These are phyloP conservation scores for Drepana arcuata DNA, from an alignment of 1,140 invertebrate genomes.

Conservation along the genomic window DNA sequence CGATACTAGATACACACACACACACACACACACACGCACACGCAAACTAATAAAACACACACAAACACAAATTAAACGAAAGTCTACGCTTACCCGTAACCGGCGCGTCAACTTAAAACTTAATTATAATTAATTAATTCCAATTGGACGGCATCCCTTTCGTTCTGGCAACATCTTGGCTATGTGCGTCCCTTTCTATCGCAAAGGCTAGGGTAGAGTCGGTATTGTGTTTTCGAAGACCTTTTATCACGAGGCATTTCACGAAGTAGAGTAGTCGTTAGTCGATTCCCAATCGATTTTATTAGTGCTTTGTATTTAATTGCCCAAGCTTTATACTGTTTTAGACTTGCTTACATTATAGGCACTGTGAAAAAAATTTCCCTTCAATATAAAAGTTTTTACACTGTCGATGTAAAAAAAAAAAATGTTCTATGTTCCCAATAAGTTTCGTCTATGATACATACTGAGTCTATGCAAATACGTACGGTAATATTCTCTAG, in stretches of 20 bases:
- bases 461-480: too few relatives aligned
- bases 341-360: too few relatives aligned
- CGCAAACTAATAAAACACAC: constrained; percentile 26
- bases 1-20: constrained; percentile 38
- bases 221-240: constrained; percentile 69
- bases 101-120: constrained; percentile 81
- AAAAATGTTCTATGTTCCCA: too few relatives aligned
- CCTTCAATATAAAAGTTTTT: too few relatives aligned
- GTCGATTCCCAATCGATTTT: constrained; percentile 65
- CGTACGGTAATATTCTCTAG: too few relatives aligned
- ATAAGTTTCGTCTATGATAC: too few relatives aligned
- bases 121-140: constrained; percentile 86
- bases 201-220: constrained; percentile 45
- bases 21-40: constrained; percentile 49
- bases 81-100: constrained; percentile 65
- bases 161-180: constrained; percentile 40
- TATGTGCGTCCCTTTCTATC: constrained; percentile 37
- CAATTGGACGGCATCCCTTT: constrained; percentile 64
- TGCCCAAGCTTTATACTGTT: too few relatives aligned
- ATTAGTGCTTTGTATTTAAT: constrained; percentile 63
- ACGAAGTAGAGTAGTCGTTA: constrained; percentile 54
- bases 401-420: too few relatives aligned
- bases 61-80: constrained; percentile 60
- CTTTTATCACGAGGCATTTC: constrained; percentile 67
- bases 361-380: too few relatives aligned